phyloP scores from a whole-genome alignment of 2,797 vertebrate genomes.

The Synaphobranchus kaupii region DNA sequence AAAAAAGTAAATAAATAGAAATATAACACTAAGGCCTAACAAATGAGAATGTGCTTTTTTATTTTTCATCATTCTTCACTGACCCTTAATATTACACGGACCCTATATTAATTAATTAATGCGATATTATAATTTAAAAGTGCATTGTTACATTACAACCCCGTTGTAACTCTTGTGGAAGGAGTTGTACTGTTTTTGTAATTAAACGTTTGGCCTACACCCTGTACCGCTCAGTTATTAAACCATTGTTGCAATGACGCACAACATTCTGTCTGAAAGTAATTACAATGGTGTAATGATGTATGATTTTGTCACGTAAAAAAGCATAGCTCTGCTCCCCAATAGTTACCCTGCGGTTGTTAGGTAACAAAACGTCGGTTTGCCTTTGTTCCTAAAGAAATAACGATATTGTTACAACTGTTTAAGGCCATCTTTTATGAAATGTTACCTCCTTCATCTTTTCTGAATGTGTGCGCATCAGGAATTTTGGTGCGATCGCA shows the following conservation, averaged over 20 bases:
- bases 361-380: neutral
- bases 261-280: neutral
- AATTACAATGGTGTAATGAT: neutral
- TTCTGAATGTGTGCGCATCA: neutral
- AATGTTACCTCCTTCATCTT: neutral
- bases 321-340: neutral
- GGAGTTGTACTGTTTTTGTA: neutral
- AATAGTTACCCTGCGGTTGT: neutral
- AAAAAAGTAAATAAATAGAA: neutral
- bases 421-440: neutral
- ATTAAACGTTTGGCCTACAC: neutral
- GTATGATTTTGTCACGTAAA: neutral
- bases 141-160: too few species aligned
- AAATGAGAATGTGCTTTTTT: neutral
- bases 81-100: neutral
- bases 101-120: too few species aligned
- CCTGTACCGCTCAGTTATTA: neutral
- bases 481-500: neutral
- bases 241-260: neutral
- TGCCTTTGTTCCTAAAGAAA: neutral
- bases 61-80: neutral
- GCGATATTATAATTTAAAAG: too few species aligned
- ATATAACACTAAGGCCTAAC: neutral
- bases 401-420: neutral
- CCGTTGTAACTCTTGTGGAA: too few species aligned